Evolutionary conservation across 2,888 invertebrate genomes (phyloP).

Genomic region (Apodemia duryi): DNA sequence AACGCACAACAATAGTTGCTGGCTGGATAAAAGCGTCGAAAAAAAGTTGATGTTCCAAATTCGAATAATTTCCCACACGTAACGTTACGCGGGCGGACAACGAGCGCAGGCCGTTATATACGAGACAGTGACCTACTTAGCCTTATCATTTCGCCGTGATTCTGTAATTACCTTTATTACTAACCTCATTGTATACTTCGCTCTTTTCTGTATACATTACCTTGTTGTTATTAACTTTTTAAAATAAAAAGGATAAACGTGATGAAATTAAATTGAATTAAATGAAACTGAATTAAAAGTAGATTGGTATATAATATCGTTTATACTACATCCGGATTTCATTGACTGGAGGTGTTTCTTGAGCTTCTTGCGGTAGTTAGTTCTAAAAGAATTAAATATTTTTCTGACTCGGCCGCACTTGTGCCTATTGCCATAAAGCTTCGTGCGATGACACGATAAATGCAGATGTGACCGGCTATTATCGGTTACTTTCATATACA

Average conservation of each 20-base stretch:
- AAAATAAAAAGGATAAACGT: constrained; percentile 22
- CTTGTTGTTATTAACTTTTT: constrained; percentile 32
- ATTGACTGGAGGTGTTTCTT: too few relatives aligned
- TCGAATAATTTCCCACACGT: constrained; percentile 79
- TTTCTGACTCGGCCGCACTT: too few relatives aligned
- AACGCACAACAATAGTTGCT: constrained; percentile 65
- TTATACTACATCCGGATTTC: too few relatives aligned
- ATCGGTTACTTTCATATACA: too few relatives aligned
- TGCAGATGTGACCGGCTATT: too few relatives aligned
- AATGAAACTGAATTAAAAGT: too few relatives aligned
- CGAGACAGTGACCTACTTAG: constrained; percentile 74
- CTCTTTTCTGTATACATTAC: constrained; percentile 32
- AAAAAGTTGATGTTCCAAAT: constrained; percentile 67
- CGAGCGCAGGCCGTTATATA: constrained; percentile 75
- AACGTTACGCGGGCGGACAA: constrained; percentile 78
- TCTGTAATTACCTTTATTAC: constrained; percentile 47
- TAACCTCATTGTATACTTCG: constrained; percentile 57
- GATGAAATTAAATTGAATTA: too few relatives aligned
- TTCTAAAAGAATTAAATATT: too few relatives aligned
- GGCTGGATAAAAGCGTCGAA: constrained; percentile 61
- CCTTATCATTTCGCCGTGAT: constrained; percentile 54
- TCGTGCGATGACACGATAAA: too few relatives aligned
- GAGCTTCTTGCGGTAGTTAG: too few relatives aligned
- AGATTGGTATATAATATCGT: too few relatives aligned
- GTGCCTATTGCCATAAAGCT: too few relatives aligned